A percentile compares a stretch with the other conserved stretches of the same genome.
These are phyloP conservation scores for Phaethon lepturus DNA, from an alignment of 2,113 vertebrate genomes.

Conservation along the genomic window DNA sequence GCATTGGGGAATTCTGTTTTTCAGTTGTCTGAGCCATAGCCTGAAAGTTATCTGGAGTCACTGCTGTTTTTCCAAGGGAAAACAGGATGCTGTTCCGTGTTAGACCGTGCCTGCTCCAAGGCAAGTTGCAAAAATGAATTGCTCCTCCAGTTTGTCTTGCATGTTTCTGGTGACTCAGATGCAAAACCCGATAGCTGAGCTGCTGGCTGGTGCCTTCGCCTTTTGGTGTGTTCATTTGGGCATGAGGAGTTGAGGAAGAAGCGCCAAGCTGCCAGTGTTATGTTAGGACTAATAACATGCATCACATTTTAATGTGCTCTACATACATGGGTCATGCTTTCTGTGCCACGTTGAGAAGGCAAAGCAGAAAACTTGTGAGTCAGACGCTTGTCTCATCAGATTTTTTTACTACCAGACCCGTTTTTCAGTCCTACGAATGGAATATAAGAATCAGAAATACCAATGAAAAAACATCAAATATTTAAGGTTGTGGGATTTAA, in stretches of 20 bases:
- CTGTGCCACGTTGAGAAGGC: background rate
- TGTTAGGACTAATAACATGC: conserved; percentile 57
- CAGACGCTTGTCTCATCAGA: background rate
- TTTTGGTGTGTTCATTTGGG: conserved; percentile 59
- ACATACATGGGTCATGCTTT: conserved; percentile 9
- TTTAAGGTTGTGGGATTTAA: conserved; percentile 29
- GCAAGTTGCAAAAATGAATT: conserved; percentile 53
- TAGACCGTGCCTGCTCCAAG: conserved; percentile 42
- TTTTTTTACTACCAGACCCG: background rate
- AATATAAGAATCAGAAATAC: conserved; percentile 9
- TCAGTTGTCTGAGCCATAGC: background rate
- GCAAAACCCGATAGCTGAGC: conserved; percentile 61
- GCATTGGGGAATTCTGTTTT: background rate
- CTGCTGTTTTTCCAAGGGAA: conserved; percentile 46
- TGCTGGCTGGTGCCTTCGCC: conserved; percentile 66
- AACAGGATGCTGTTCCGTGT: conserved; percentile 35
- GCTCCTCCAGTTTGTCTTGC: conserved; percentile 51
- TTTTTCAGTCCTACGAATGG: background rate
- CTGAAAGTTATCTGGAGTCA: background rate
- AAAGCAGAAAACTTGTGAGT: conserved; percentile 5
- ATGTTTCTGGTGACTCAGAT: conserved; percentile 53
- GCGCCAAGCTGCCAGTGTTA: conserved; percentile 60
- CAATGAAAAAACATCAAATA: conserved; percentile 43
- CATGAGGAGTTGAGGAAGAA: conserved; percentile 13
- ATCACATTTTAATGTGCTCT: conserved; percentile 49